Evolutionary conservation across 2,113 vertebrate genomes (phyloP).

Genomic region (Gnathonemus echidnorhynchus): DNA sequence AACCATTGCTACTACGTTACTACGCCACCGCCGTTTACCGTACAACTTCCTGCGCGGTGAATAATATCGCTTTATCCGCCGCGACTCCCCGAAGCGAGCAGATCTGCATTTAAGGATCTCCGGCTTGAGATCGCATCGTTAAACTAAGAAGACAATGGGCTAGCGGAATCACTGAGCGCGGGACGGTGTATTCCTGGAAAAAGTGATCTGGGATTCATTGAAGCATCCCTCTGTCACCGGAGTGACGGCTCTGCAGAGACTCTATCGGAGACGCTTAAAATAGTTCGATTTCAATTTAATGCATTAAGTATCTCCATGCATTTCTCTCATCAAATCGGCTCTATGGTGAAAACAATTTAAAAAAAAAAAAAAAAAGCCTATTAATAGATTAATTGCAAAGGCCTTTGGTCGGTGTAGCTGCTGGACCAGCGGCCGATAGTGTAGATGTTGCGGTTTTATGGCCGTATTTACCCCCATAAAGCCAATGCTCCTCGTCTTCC

Average conservation of each 20-base stretch:
- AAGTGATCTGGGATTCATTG: background rate
- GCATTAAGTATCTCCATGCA: background rate
- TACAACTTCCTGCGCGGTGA: background rate
- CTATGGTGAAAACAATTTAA: background rate
- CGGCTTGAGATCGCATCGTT: background rate
- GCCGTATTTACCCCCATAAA: slow-evolving; percentile 52
- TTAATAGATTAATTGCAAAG: background rate
- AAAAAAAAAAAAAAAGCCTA: background rate
- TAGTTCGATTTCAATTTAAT: background rate
- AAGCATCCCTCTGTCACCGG: background rate
- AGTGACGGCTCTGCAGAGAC: background rate
- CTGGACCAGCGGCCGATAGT: background rate
- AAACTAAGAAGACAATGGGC: background rate
- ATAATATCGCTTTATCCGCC: background rate
- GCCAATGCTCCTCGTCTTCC: slow-evolving; percentile 56
- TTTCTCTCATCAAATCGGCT: background rate
- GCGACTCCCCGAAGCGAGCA: background rate
- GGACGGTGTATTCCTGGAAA: background rate
- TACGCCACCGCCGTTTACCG: background rate
- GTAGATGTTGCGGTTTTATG: background rate
- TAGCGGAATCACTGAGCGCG: background rate
- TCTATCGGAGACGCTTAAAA: background rate
- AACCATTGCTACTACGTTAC: background rate
- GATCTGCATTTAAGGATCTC: background rate
- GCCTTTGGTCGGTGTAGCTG: background rate